Percentiles rank a stretch among this genome's conserved stretches.
phyloP scores from a whole-genome alignment of 2,113 vertebrate genomes.

The Gavialis gangeticus region DNA sequence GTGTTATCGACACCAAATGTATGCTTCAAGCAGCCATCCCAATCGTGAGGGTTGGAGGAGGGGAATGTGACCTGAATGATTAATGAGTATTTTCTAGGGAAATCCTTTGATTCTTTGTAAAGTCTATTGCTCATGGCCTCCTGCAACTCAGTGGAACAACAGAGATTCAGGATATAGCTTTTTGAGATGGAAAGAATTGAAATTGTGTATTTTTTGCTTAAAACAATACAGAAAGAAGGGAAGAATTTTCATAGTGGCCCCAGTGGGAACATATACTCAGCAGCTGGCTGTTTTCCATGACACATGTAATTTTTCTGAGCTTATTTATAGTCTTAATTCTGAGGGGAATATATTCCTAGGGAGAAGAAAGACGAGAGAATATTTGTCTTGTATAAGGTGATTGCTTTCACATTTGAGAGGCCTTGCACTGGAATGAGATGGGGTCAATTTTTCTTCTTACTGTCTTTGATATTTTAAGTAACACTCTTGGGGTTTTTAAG shows the following conservation, averaged over 20 bases:
- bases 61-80: not conserved
- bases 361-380: not conserved
- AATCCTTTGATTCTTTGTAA: not conserved
- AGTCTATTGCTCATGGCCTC: not conserved
- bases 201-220: not conserved
- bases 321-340: conserved; percentile 17
- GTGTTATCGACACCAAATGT: no score
- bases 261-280: not conserved
- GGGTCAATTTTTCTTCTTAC: not conserved
- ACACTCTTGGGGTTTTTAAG: not conserved
- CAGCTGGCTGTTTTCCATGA: conserved; percentile 3
- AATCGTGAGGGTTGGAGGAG: no score
- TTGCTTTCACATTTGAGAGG: not conserved
- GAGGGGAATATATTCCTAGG: conserved; percentile 7
- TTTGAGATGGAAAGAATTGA: not conserved
- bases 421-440: not conserved
- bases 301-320: not conserved
- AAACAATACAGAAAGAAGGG: not conserved
- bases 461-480: not conserved
- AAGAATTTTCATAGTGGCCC: conserved; percentile 4
- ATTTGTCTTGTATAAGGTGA: conserved; percentile 1
- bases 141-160: not conserved
- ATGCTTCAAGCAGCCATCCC: no score
- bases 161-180: conserved; percentile 54
- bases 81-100: conserved; percentile 22